Conservation (phyloP, 2,797 vertebrate species). For the Brachymystax lenok region DNA sequence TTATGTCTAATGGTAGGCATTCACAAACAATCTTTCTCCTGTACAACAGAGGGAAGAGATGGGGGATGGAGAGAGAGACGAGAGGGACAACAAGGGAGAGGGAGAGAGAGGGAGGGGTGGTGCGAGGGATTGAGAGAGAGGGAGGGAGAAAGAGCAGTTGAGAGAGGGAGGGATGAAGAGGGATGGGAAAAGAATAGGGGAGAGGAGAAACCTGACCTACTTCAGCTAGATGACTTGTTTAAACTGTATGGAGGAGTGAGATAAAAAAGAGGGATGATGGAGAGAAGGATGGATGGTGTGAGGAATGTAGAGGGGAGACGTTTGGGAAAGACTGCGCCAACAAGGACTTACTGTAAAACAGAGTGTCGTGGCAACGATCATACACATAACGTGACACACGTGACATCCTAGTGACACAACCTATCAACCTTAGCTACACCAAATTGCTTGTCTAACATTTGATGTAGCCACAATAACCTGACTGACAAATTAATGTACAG, state of each 20-base stretch:
- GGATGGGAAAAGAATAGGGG: conserved; percentile 4
- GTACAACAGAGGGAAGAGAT: conserved; percentile 25
- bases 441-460: too few relatives aligned
- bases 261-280: conserved; percentile 6
- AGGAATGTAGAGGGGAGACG: neutral
- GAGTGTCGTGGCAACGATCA: conserved; percentile 43
- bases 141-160: conserved; percentile 30
- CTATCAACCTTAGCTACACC: too few relatives aligned
- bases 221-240: conserved; percentile 60
- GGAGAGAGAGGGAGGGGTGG: neutral
- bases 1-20: conserved; percentile 36
- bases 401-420: too few relatives aligned
- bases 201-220: conserved; percentile 65
- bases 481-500: neutral
- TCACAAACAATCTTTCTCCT: conserved; percentile 29
- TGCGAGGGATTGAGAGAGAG: conserved; percentile 21
- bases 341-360: conserved; percentile 34
- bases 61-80: conserved; percentile 6
- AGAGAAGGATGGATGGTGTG: neutral
- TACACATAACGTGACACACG: neutral
- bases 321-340: conserved; percentile 30
- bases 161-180: neutral
- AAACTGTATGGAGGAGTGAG: conserved; percentile 47
- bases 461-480: neutral
- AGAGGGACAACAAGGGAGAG: neutral